These are phyloP conservation scores for Trichechus manatus DNA, from an alignment of 2,113 vertebrate species.

Conservation along the genomic window DNA sequence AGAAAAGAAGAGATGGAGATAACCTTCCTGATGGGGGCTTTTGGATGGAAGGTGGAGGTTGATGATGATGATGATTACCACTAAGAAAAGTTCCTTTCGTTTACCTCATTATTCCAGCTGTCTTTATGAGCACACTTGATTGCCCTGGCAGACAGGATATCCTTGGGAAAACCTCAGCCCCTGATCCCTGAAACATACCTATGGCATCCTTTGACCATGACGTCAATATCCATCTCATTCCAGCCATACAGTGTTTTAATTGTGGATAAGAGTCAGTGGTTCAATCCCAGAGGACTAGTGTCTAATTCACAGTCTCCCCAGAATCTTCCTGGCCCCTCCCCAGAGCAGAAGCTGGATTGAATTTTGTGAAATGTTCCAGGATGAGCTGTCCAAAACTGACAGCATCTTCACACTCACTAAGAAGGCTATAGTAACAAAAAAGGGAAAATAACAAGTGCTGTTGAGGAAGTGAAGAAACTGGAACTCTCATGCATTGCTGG, in stretches of 20 bases:
- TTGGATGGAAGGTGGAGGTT: neutral
- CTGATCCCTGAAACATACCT: neutral
- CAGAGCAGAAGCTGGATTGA: neutral
- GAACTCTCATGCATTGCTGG: neutral
- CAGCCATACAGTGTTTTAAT: rapidly evolving
- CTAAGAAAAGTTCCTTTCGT: neutral
- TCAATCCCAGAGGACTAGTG: neutral
- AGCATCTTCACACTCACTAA: neutral
- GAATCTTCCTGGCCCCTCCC: neutral
- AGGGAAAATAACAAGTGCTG: neutral
- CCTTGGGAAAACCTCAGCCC: neutral
- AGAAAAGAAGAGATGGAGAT: conserved; percentile 21
- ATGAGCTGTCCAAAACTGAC: neutral
- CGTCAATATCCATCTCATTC: neutral
- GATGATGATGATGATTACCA: neutral
- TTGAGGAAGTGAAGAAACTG: rapidly evolving
- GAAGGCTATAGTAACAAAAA: neutral
- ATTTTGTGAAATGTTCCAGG: neutral
- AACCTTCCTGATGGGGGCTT: neutral
- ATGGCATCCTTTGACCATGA: neutral
- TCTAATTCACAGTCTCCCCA: neutral
- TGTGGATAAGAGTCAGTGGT: neutral
- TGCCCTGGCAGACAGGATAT: neutral
- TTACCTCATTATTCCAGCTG: neutral
- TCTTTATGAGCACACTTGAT: neutral